phyloP scores from a whole-genome alignment of 2,113 vertebrate species.

The Oryzias celebensis region DNA sequence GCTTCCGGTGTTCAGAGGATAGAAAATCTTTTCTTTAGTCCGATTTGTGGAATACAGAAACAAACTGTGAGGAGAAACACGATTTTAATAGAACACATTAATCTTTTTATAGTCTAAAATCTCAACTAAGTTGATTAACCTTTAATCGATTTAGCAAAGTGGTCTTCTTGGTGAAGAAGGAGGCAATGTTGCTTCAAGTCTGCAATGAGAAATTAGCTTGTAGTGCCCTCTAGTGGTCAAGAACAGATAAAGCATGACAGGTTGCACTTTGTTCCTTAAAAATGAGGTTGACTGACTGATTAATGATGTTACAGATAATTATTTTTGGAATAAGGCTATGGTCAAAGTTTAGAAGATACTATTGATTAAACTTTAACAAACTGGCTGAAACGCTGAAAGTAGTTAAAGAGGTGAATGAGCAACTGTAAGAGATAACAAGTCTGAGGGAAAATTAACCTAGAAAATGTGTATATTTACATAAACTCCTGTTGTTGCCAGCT shows the following conservation, averaged over 20 bases:
- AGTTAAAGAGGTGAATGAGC: too few species aligned
- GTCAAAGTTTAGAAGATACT: too few species aligned
- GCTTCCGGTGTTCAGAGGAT: constrained; percentile 36
- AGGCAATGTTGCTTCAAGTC: not conserved
- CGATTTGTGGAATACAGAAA: constrained; percentile 12
- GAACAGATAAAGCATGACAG: not conserved
- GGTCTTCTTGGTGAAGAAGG: constrained; percentile 12
- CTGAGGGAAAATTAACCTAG: too few species aligned
- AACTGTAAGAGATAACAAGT: too few species aligned
- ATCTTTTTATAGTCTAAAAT: constrained; percentile 24
- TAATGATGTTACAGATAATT: too few species aligned
- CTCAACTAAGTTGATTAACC: constrained; percentile 17
- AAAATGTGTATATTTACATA: too few species aligned
- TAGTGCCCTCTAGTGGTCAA: constrained; percentile 68
- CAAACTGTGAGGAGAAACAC: constrained; percentile 12
- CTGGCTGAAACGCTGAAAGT: too few species aligned
- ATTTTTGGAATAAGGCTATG: too few species aligned
- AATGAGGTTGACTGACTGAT: too few species aligned
- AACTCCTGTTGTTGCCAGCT: too few species aligned
- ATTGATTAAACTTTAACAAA: too few species aligned
- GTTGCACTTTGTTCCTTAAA: too few species aligned
- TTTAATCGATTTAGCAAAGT: constrained; percentile 17
- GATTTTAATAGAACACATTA: constrained; percentile 23
- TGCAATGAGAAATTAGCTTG: constrained; percentile 35
- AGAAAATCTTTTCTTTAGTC: constrained; percentile 38